Percentiles rank a stretch among this genome's conserved stretches.
Conservation (phyloP, 2,797 vertebrate genomes). For the Malurus leucopterus region DNA sequence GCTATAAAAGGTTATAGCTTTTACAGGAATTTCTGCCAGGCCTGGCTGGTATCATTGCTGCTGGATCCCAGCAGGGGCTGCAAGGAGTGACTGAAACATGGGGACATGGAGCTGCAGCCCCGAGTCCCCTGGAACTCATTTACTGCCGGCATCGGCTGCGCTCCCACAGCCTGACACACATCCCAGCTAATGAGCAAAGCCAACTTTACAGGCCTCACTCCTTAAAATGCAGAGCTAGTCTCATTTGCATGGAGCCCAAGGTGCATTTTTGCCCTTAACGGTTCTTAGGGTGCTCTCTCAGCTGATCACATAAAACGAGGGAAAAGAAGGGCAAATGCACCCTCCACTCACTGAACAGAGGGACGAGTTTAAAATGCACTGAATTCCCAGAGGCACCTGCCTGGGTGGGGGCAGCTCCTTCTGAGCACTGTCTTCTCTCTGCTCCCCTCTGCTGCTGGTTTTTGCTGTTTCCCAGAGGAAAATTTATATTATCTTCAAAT, state of each 20-base stretch:
- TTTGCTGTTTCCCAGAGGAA: background rate
- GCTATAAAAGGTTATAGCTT: background rate
- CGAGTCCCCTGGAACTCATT: background rate
- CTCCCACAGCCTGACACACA: background rate
- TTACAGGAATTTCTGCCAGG: background rate
- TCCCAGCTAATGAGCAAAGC: background rate
- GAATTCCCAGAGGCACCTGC: background rate
- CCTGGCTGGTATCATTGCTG: background rate
- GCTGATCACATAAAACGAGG: background rate
- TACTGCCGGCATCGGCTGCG: background rate
- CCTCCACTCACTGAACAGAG: background rate
- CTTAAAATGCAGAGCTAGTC: background rate
- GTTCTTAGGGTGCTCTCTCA: background rate
- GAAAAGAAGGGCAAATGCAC: background rate
- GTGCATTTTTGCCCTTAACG: background rate
- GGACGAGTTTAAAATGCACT: background rate
- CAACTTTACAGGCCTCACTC: background rate
- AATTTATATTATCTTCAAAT: constrained; percentile 28
- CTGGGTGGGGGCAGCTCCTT: background rate
- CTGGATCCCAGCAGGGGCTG: background rate
- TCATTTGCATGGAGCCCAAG: background rate
- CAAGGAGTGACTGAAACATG: background rate
- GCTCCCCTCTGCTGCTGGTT: background rate
- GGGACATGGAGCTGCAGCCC: background rate
- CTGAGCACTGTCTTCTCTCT: background rate